Percentiles rank a stretch among this genome's conserved stretches.
These are phyloP conservation scores for Resseliella maxima DNA, from an alignment of 2,888 invertebrate genomes.

Conservation along the genomic window DNA sequence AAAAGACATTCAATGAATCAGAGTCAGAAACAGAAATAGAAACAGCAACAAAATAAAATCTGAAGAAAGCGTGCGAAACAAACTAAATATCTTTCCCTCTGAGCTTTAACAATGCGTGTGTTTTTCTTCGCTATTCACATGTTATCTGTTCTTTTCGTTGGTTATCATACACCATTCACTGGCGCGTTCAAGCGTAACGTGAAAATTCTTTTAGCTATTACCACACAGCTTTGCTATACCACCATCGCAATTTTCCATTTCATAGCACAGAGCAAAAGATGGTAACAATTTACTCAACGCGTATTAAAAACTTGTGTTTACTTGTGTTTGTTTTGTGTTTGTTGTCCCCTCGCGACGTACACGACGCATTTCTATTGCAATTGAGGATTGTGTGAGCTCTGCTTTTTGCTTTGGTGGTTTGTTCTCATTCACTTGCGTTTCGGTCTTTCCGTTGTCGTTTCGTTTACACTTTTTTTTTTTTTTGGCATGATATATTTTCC, in stretches of 20 bases:
- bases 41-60: no score
- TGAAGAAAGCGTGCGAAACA: constrained; percentile 37
- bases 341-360: constrained; percentile 37
- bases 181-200: constrained; percentile 13
- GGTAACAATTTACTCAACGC: constrained; percentile 46
- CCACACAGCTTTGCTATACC: background rate
- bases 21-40: background rate
- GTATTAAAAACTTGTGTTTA: constrained; percentile 30
- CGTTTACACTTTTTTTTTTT: background rate
- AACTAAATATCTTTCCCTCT: background rate
- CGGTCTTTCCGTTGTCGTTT: background rate
- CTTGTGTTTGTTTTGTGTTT: background rate
- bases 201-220: constrained; percentile 4
- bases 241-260: background rate
- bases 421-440: constrained; percentile 40
- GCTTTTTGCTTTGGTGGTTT: background rate
- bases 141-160: constrained; percentile 15
- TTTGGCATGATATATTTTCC: constrained; percentile 54
- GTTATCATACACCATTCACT: background rate
- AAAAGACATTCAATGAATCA: constrained; percentile 39
- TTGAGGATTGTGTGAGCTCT: constrained; percentile 7
- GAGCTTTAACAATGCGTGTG: background rate
- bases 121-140: constrained; percentile 11
- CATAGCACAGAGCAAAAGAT: background rate
- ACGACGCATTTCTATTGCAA: constrained; percentile 19